Evolutionary conservation across 2,797 vertebrate species (phyloP).

Genomic region (Rhynchonycteris naso): DNA sequence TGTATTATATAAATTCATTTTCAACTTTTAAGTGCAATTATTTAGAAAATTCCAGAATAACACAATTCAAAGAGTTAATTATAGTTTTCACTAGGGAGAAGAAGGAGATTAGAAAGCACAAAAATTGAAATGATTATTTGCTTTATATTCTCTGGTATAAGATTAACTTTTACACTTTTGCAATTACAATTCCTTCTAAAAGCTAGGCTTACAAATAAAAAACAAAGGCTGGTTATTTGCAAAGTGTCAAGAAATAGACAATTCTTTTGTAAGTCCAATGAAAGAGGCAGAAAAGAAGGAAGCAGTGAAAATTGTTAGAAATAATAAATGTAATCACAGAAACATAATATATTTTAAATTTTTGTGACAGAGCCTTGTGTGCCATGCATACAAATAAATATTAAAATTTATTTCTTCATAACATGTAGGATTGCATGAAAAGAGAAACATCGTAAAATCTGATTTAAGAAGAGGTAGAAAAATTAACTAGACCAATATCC

Average conservation of each 20-base stretch:
- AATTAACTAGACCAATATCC: background rate
- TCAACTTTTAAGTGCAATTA: background rate
- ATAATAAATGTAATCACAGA: background rate
- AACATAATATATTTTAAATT: background rate
- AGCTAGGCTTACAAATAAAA: slow-evolving; percentile 17
- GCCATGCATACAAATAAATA: background rate
- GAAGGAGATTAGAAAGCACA: background rate
- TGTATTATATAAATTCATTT: background rate
- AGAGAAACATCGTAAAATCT: background rate
- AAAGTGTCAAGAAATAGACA: background rate
- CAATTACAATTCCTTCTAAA: background rate
- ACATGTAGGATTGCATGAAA: background rate
- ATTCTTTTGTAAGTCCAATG: background rate
- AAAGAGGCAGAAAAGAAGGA: background rate
- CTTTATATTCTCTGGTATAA: background rate
- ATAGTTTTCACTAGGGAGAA: background rate
- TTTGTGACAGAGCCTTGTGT: background rate
- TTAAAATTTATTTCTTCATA: background rate
- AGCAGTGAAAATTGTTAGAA: slow-evolving; percentile 4
- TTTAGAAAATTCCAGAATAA: slow-evolving; percentile 15
- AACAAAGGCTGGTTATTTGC: background rate
- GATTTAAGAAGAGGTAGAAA: background rate
- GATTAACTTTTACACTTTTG: background rate
- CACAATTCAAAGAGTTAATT: background rate
- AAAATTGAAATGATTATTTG: background rate